Evolutionary conservation across 2,113 vertebrate species (phyloP), one percentile per base, ranked within the genome.

Genomic region (Gasterosteus aculeatus): DNA sequence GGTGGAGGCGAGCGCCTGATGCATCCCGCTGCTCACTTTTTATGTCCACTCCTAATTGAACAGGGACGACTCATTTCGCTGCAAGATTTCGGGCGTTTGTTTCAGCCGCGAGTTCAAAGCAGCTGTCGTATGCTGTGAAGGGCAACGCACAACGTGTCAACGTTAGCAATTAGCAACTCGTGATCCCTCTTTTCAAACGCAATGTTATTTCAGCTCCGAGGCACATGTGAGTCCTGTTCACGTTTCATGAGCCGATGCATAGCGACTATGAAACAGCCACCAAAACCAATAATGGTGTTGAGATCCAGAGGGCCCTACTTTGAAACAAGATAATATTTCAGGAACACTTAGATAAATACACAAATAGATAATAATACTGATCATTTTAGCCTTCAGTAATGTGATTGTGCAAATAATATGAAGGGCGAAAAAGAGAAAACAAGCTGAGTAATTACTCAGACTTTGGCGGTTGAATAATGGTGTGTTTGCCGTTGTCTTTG

Each of bases 11-110:
- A 18, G 15, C 15, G 16, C 38, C 49, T 61, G 74, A 77, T 72
- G 60, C 59, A 72, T 58, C 72, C 81, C 39, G 18, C 51, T 51
- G 15, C 44, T 77, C 58, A 80, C 60, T 76, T 87, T 89, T 79
- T 78, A 84, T 81, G 75, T 84, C 75, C 83, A 46, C 54, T 70
- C 59, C 33, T 74, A 71, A 75, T 18, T 65, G 39, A 66, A 56
- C 44, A 7, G 1, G 5, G 19, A 33, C 18, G 0, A 67, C 88
- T 80, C 74, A 72, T 66, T 76, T 84, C 54, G 68, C 66, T 78
- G 47, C 58, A 3, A 47, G 64, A 78, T 72, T 38, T 78, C 19
- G 26, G 39, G 35, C 65, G 26, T 61, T 29, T 29, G 33, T 35
- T 72, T 79, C 38, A 77, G 51, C 53, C 49, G 60, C 14, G 63